Conservation (phyloP, 2,888 invertebrate species). For the Antheraea assamensis region DNA sequence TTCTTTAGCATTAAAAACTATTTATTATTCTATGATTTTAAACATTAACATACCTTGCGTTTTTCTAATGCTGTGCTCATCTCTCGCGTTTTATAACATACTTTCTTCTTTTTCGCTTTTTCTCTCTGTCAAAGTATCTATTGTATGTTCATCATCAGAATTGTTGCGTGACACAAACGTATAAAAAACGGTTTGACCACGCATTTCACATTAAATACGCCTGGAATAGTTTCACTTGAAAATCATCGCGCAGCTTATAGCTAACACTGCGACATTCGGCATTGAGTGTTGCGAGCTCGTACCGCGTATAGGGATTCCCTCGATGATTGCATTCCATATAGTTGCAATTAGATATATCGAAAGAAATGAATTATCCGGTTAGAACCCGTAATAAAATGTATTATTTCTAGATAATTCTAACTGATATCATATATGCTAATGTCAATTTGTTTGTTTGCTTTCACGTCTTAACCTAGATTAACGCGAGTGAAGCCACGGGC, state of each 20-base stretch:
- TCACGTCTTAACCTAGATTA: background rate
- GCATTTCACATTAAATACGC: too few species aligned
- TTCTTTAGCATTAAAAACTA: too few species aligned
- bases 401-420: background rate
- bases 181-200: too few species aligned
- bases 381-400: background rate
- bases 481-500: too few species aligned
- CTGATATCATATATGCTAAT: background rate
- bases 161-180: too few species aligned
- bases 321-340: conserved; percentile 9
- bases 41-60: too few species aligned
- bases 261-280: background rate
- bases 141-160: too few species aligned
- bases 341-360: background rate
- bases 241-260: background rate
- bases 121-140: too few species aligned
- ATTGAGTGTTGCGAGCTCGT: background rate
- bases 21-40: too few species aligned
- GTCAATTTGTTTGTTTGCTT: background rate
- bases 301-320: conserved; percentile 19
- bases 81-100: too few species aligned
- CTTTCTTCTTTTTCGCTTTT: too few species aligned
- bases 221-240: background rate
- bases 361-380: background rate
- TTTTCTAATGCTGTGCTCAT: too few species aligned